A percentile compares a stretch with the other conserved stretches of the same genome.
Evolutionary conservation across 2,113 vertebrate genomes (phyloP).

Genomic region (Silurus asotus): DNA sequence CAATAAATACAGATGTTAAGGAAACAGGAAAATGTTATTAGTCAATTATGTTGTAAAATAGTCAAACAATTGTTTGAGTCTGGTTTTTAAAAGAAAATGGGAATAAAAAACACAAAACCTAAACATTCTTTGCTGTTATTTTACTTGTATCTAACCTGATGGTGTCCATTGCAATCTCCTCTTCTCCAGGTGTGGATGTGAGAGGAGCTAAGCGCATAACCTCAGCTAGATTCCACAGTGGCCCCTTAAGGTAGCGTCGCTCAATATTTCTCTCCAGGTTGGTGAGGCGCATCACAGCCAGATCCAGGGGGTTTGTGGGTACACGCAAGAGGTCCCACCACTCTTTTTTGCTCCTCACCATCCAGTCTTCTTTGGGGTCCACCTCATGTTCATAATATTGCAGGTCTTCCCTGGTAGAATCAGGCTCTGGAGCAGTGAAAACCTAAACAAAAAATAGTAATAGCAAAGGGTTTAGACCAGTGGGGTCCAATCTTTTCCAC

Average conservation of each 20-base stretch:
- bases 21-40: neutral
- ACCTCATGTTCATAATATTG: slow-evolving; percentile 86
- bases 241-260: slow-evolving; percentile 90
- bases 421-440: slow-evolving; percentile 83
- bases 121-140: neutral
- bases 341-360: slow-evolving; percentile 81
- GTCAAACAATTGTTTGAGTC: neutral
- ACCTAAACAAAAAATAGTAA: slow-evolving; percentile 66
- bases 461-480: neutral
- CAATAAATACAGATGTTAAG: neutral
- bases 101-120: neutral
- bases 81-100: neutral
- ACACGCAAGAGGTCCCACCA: slow-evolving; percentile 78
- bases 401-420: slow-evolving; percentile 85
- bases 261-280: slow-evolving; percentile 91
- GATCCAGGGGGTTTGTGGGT: slow-evolving; percentile 84
- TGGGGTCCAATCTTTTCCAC: too few species aligned
- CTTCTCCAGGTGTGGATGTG: slow-evolving; percentile 68
- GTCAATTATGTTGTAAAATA: neutral
- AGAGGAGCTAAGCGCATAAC: slow-evolving; percentile 83
- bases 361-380: slow-evolving; percentile 84
- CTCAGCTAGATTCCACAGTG: slow-evolving; percentile 86
- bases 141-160: slow-evolving; percentile 60
- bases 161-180: slow-evolving; percentile 69
- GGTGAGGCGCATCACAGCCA: slow-evolving; percentile 83